Conservation (phyloP, 2,113 vertebrate species). For the Mixornis gularis region DNA sequence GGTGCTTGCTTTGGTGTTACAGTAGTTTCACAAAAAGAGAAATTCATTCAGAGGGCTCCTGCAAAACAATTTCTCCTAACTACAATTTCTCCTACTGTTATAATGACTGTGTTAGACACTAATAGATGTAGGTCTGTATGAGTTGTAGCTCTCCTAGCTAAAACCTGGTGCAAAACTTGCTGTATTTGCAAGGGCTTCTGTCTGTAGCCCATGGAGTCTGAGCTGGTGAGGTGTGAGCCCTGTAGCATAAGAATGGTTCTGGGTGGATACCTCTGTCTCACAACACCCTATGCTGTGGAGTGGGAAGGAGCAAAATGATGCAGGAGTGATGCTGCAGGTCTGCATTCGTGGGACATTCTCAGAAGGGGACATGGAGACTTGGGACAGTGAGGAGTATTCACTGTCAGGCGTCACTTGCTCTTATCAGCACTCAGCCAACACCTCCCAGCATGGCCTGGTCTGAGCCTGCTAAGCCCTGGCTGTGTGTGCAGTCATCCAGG, state of each 20-base stretch:
- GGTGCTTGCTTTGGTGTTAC: background rate
- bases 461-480: background rate
- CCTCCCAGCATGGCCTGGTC: background rate
- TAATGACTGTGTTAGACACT: background rate
- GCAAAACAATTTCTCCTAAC: background rate
- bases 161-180: background rate
- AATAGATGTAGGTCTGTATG: background rate
- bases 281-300: rapidly evolving
- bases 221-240: rapidly evolving
- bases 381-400: background rate
- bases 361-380: background rate
- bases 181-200: background rate
- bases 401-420: background rate
- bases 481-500: rapidly evolving
- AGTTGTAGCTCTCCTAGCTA: background rate
- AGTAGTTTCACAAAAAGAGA: background rate
- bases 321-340: background rate
- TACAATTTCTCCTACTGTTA: background rate
- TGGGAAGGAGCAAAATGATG: background rate
- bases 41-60: background rate
- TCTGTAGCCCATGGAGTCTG: rapidly evolving
- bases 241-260: background rate
- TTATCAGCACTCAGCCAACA: rapidly evolving
- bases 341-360: rapidly evolving
- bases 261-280: background rate